Evolutionary conservation across 1,140 invertebrate species (phyloP).

Genomic region (Drosophila nasuta): DNA sequence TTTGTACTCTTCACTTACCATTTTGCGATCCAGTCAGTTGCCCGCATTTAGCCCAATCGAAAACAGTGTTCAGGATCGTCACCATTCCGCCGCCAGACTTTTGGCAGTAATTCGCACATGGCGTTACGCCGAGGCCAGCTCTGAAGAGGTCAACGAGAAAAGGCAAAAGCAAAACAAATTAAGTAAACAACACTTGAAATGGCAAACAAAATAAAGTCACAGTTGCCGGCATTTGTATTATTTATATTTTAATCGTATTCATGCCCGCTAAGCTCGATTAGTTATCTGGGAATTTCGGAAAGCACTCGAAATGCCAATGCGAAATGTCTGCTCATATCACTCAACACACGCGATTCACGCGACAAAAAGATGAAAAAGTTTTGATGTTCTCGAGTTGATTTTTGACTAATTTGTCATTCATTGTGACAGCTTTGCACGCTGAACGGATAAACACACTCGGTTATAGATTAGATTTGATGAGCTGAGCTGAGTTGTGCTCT

Average conservation of each 20-base stretch:
- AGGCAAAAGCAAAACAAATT: constrained; percentile 2
- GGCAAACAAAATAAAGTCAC: constrained; percentile 20
- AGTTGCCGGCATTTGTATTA: constrained; percentile 2
- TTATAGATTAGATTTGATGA: constrained; percentile 39
- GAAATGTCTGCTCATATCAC: constrained; percentile 22
- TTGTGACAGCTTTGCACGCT: constrained; percentile 24
- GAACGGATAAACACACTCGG: constrained; percentile 4
- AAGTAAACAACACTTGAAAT: constrained; percentile 30
- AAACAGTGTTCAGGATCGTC: constrained; percentile 62
- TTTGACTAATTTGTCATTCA: constrained; percentile 42
- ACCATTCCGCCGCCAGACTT: constrained; percentile 49
- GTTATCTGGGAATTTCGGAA: constrained; percentile 14
- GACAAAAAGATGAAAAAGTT: neutral
- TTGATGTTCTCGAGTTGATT: constrained; percentile 15
- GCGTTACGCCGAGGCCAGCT: constrained; percentile 76
- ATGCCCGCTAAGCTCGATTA: neutral
- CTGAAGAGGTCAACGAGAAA: constrained; percentile 45
- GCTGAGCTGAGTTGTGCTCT: neutral
- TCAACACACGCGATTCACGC: constrained; percentile 28
- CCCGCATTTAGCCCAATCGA: constrained; percentile 66
- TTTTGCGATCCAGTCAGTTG: constrained; percentile 70
- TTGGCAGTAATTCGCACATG: constrained; percentile 57
- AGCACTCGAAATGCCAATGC: constrained; percentile 52
- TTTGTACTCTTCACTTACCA: constrained; percentile 54
- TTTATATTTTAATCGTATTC: constrained; percentile 2